Evolutionary conservation across 1,140 invertebrate species (phyloP).

Genomic region (Lordiphosa collinella): DNA sequence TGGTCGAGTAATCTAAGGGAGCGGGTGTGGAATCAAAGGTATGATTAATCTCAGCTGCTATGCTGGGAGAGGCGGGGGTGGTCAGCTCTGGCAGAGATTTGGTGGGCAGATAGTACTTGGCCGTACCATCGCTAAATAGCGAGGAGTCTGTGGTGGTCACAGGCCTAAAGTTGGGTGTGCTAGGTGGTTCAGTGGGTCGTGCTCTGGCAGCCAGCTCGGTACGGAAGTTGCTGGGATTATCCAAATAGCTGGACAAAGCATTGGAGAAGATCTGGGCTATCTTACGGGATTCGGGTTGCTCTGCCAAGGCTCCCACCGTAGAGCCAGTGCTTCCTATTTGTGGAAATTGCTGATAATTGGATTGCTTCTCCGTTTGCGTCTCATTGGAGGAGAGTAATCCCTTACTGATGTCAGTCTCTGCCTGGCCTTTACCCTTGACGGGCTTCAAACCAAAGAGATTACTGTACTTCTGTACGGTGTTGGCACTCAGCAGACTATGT

Average conservation of each 20-base stretch:
- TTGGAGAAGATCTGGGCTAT: conserved; percentile 90
- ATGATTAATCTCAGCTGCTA: conserved; percentile 80
- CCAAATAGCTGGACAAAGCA: conserved; percentile 88
- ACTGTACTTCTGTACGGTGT: conserved; percentile 83
- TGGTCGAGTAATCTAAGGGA: conserved; percentile 48
- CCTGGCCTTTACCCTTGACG: conserved; percentile 15
- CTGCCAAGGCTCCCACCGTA: conserved; percentile 74
- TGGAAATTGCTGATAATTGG: conserved; percentile 55
- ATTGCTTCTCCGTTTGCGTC: conserved; percentile 17
- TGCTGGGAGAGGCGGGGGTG: conserved; percentile 72
- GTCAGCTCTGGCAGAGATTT: conserved; percentile 53
- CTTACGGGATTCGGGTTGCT: conserved; percentile 85
- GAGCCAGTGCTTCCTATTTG: conserved; percentile 73
- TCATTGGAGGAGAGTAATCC: conserved; percentile 41
- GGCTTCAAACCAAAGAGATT: conserved; percentile 80
- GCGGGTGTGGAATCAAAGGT: conserved; percentile 68
- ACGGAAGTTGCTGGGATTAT: conserved; percentile 89
- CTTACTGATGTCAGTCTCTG: conserved; percentile 25
- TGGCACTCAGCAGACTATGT: conserved; percentile 81
- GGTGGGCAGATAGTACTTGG: conserved; percentile 72
- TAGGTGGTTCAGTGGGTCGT: conserved; percentile 87
- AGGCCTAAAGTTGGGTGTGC: conserved; percentile 56
- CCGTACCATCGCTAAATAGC: conserved; percentile 68
- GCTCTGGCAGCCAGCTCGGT: conserved; percentile 85
- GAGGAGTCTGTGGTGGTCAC: conserved; percentile 59